phyloP scores from a whole-genome alignment of 2,113 vertebrate genomes.

The Cheilinus undulatus region DNA sequence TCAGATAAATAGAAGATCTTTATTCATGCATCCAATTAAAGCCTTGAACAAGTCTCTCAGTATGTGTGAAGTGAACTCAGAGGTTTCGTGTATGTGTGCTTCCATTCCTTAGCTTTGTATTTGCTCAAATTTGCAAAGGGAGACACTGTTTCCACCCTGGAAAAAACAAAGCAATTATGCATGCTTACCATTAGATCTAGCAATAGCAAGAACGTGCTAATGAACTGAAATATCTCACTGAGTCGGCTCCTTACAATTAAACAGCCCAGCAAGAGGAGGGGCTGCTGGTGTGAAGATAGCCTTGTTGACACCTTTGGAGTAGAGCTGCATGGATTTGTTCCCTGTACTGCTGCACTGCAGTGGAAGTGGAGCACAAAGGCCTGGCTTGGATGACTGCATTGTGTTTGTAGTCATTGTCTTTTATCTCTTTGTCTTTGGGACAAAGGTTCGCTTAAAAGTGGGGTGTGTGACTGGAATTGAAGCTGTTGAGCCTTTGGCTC shows the following conservation, averaged over 20 bases:
- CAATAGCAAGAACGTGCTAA: constrained; percentile 23
- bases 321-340: not conserved
- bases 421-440: not conserved
- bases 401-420: not conserved
- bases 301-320: constrained; percentile 23
- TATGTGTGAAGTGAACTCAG: not conserved
- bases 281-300: not conserved
- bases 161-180: constrained; percentile 29
- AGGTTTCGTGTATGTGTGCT: not conserved
- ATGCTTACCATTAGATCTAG: not conserved
- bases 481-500: too few species aligned
- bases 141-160: not conserved
- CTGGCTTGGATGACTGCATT: not conserved
- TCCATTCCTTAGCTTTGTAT: not conserved
- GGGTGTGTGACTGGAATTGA: too few species aligned
- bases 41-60: not conserved
- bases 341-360: not conserved
- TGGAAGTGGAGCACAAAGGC: not conserved
- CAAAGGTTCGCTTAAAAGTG: too few species aligned
- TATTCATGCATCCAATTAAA: not conserved
- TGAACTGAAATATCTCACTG: constrained; percentile 37
- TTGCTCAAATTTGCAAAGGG: not conserved
- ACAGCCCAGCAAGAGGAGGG: not conserved
- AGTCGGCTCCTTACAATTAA: constrained; percentile 16
- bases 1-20: too few species aligned